Evolutionary conservation across 2,888 invertebrate genomes (phyloP).

Genomic region (Cephus runcator): DNA sequence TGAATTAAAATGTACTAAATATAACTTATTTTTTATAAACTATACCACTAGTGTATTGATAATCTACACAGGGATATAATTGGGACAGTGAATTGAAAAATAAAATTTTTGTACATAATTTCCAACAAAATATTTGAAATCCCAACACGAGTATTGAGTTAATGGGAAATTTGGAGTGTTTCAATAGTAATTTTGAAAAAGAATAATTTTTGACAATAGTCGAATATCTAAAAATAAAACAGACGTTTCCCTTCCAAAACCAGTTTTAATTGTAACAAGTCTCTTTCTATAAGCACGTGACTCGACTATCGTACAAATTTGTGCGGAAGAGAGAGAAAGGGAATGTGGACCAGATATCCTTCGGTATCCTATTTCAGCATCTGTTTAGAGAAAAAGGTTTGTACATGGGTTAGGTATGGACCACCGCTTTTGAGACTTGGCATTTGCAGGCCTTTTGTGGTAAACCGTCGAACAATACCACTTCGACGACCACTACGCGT

Average conservation of each 20-base stretch:
- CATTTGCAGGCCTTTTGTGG: slow-evolving; percentile 63
- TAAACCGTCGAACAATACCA: slow-evolving; percentile 57
- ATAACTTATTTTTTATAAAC: too few relatives aligned
- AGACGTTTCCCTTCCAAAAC: background rate
- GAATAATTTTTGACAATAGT: background rate
- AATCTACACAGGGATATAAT: background rate
- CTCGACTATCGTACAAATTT: slow-evolving; percentile 8
- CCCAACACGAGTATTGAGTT: background rate
- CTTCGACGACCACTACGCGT: slow-evolving; percentile 19
- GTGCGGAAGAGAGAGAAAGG: background rate
- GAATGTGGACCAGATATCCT: slow-evolving; percentile 24
- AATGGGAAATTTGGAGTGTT: background rate
- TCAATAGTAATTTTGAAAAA: background rate
- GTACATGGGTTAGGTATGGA: slow-evolving; percentile 31
- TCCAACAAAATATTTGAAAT: background rate
- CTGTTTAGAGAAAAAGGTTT: slow-evolving; percentile 48
- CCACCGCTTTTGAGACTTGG: slow-evolving; percentile 53
- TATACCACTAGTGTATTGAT: background rate
- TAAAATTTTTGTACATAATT: background rate
- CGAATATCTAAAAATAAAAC: background rate
- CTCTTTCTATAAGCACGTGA: background rate
- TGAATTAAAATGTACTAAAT: background rate
- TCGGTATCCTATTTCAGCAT: slow-evolving; percentile 60
- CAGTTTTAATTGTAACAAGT: background rate
- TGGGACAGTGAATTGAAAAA: background rate